Evolutionary conservation across 2,888 invertebrate species (phyloP), one percentile per base, ranked within the genome.

Genomic region (Heliothis peltigera): DNA sequence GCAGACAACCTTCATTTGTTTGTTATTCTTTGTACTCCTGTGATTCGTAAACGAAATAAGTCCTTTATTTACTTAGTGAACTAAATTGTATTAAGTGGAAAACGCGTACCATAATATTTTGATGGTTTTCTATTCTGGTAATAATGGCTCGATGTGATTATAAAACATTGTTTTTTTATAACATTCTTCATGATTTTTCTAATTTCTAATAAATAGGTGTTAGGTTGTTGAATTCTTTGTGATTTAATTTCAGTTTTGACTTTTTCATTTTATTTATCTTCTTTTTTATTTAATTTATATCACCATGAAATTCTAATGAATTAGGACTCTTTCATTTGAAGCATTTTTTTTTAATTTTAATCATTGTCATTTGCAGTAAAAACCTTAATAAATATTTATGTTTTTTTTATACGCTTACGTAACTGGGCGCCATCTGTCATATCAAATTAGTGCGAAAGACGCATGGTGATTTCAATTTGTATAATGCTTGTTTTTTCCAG

Each of bases 11-110:
- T 63, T 66, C 25, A 46, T 43, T 44, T 52, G 64, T 73, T 64
- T 63, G 52, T 70, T 48, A 28, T 39, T 43, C 2, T 52, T 43
- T 19, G n/a, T 18, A 46, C 21, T 42, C 28, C 5, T 18, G 12
- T 43, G 43, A 48, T 56, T 68, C 43, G 62, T 68, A 61, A 67
- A 66, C 66, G 54, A 8, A n/a, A 43, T 51, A 51, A 51, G 32
- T 6, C 4, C 18, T 7, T 47, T 25, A 8, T 22, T 2, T 51
- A 21, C 18, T 21, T 42, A 19, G 21, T 25, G 17, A 7, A 17
- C 0, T 39, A 39, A 39, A 39, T 39, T 5, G 1, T 5, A n/a
- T 39, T 39, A n/a, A 39, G 39, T 39, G 1, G 15, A 39, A 39
- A 39, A 32, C 32, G 0, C 12, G 1, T 12, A 3, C 3, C 12